Conservation (phyloP, 1,140 invertebrate genomes). For the Drosophila nigrodunni region DNA sequence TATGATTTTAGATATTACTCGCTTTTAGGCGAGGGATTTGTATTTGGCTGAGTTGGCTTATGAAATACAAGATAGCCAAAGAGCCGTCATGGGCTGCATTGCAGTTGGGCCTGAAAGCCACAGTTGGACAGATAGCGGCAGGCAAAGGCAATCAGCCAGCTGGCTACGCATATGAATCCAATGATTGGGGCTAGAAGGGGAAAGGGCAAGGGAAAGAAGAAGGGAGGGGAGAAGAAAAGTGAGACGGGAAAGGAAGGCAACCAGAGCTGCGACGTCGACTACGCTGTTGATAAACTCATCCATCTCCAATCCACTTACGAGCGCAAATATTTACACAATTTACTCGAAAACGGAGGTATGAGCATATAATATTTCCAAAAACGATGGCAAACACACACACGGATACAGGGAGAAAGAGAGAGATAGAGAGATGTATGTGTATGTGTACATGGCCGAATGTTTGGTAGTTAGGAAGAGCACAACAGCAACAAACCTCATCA, state of each 20-base stretch:
- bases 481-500: conserved; percentile 76
- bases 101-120: conserved; percentile 14
- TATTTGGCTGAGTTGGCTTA: neutral
- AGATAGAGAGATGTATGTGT: conserved; percentile 18
- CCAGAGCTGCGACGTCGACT: conserved; percentile 58
- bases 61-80: conserved; percentile 7
- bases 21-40: neutral
- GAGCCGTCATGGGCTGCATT: conserved; percentile 11
- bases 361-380: conserved; percentile 85
- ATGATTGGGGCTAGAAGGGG: conserved; percentile 18
- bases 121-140: conserved; percentile 29
- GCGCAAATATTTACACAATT: conserved; percentile 85
- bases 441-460: conserved; percentile 53
- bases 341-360: conserved; percentile 84
- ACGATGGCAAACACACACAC: conserved; percentile 78
- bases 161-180: conserved; percentile 47
- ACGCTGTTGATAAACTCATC: conserved; percentile 84
- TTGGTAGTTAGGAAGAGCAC: conserved; percentile 75
- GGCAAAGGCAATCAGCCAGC: conserved; percentile 55
- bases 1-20: no score
- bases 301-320: conserved; percentile 85
- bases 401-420: conserved; percentile 30
- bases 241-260: conserved; percentile 29
- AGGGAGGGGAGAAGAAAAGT: neutral
- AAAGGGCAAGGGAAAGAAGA: neutral